A percentile compares a stretch with the other conserved stretches of the same genome.
Evolutionary conservation across 2,113 vertebrate species (phyloP).

Genomic region (Vireo altiloquus): DNA sequence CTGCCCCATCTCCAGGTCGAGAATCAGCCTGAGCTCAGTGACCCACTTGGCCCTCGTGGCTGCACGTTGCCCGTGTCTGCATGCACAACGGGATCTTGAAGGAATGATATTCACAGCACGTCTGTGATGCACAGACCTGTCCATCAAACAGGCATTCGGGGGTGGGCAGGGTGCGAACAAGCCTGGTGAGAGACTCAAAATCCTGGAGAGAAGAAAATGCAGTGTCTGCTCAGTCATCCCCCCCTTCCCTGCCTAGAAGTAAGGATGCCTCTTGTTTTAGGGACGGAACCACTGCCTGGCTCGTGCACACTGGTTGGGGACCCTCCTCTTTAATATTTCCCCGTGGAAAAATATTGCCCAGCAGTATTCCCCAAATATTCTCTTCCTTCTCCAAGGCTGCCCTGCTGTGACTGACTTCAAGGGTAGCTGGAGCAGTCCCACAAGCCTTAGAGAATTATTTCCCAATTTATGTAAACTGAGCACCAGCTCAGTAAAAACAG

Average conservation of each 20-base stretch:
- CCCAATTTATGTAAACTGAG: conserved; percentile 18
- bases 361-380: background rate
- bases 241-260: background rate
- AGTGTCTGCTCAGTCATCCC: background rate
- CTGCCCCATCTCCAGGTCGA: background rate
- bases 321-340: background rate
- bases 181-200: background rate
- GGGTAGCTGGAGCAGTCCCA: background rate
- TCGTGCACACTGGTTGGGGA: background rate
- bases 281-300: background rate
- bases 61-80: background rate
- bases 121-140: background rate
- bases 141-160: background rate
- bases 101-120: background rate
- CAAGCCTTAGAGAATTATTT: background rate
- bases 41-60: background rate
- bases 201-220: background rate
- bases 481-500: conserved; percentile 8
- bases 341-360: background rate
- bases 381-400: background rate
- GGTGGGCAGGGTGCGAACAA: background rate
- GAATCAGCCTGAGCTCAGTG: background rate
- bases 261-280: background rate
- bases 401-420: background rate
- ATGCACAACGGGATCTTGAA: rapidly evolving